Evolutionary conservation across 2,888 invertebrate species (phyloP).

Genomic region (Eucera pruinosa): DNA sequence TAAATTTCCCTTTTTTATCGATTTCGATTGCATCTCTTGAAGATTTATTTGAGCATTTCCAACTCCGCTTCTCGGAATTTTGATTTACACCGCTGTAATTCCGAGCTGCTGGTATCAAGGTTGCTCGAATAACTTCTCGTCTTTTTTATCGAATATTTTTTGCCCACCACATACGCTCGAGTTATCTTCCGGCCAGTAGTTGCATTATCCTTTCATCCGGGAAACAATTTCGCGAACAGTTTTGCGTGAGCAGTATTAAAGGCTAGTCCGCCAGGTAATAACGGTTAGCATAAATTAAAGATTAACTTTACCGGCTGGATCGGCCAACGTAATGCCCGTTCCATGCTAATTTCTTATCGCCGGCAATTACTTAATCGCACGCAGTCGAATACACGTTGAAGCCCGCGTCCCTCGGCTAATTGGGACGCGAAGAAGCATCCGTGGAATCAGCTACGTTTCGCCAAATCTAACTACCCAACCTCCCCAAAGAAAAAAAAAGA

Average conservation of each 20-base stretch:
- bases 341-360: conserved; percentile 69
- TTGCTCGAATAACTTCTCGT: neutral
- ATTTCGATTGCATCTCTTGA: too few species aligned
- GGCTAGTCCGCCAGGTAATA: conserved; percentile 59
- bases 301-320: conserved; percentile 56
- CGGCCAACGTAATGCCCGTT: conserved; percentile 58
- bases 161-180: neutral
- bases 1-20: too few species aligned
- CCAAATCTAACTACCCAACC: neutral
- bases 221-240: conserved; percentile 61
- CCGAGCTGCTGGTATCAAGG: too few species aligned
- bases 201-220: conserved; percentile 58
- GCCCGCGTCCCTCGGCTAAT: conserved; percentile 38
- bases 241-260: conserved; percentile 64
- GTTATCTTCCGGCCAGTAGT: conserved; percentile 33
- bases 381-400: conserved; percentile 40
- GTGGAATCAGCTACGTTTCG: conserved; percentile 10
- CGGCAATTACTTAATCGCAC: conserved; percentile 65
- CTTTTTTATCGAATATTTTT: conserved; percentile 23
- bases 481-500: neutral
- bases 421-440: conserved; percentile 27
- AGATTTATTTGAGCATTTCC: too few species aligned
- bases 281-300: conserved; percentile 70
- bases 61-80: too few species aligned
- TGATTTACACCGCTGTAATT: too few species aligned